Evolutionary conservation across 2,113 vertebrate genomes (phyloP).

Genomic region (Petromus typicus): DNA sequence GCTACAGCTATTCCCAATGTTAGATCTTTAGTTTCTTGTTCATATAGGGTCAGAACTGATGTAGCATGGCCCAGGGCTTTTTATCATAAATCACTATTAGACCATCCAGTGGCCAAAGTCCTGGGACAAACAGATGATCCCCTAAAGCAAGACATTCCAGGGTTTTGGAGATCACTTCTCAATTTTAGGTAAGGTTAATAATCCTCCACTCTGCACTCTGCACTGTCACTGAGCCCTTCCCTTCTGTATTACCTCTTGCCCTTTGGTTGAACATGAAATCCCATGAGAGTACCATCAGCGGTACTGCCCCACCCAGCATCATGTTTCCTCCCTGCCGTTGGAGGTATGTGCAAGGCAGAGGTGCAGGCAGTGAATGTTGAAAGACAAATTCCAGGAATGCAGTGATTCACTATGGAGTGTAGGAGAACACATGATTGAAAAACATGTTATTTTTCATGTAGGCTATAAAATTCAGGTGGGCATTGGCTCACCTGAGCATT

Average conservation of each 20-base stretch:
- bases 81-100: background rate
- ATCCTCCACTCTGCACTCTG: background rate
- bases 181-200: background rate
- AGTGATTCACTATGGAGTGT: background rate
- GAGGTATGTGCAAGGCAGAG: background rate
- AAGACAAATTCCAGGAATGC: background rate
- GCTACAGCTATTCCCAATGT: background rate
- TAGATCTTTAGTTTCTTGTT: background rate
- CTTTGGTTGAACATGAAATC: background rate
- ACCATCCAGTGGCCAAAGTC: background rate
- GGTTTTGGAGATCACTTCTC: background rate
- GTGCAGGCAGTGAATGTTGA: background rate
- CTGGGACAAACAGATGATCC: background rate
- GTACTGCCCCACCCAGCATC: background rate
- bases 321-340: background rate
- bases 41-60: background rate
- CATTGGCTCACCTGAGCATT: background rate
- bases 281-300: background rate
- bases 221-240: background rate
- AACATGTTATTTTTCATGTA: background rate
- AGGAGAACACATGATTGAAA: background rate
- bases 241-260: background rate
- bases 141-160: background rate
- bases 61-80: background rate
- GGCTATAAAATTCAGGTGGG: background rate